Conservation (phyloP, 2,888 invertebrate genomes). For the Ectemnius lituratus region DNA sequence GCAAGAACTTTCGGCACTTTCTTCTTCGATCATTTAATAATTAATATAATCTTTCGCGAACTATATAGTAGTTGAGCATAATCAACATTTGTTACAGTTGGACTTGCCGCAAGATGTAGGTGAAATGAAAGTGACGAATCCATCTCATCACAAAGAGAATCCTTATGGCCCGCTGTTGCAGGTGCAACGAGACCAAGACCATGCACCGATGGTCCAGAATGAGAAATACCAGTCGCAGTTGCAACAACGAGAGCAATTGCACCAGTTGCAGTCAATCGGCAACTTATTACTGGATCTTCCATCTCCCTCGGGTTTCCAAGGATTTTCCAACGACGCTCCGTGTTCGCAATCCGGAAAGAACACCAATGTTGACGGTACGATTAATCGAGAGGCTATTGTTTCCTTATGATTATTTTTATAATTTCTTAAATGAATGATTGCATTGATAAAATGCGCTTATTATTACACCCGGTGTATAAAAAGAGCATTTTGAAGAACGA, state of each 20-base stretch:
- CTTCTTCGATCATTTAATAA: no score
- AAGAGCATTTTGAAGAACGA: slow-evolving; percentile 22
- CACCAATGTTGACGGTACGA: slow-evolving; percentile 50
- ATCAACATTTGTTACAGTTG: slow-evolving; percentile 51
- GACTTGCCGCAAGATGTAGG: slow-evolving; percentile 62
- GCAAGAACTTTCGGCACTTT: no score
- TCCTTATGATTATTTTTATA: slow-evolving; percentile 6
- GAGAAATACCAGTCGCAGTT: slow-evolving; percentile 45
- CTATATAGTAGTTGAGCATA: background rate
- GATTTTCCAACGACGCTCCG: slow-evolving; percentile 49
- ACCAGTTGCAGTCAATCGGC: slow-evolving; percentile 69
- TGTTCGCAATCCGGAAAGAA: slow-evolving; percentile 48
- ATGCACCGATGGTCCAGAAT: slow-evolving; percentile 31
- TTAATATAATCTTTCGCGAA: no score
- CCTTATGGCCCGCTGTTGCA: slow-evolving; percentile 51
- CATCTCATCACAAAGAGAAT: slow-evolving; percentile 45
- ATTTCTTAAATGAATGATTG: background rate
- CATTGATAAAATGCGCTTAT: background rate
- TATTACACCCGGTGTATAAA: slow-evolving; percentile 15
- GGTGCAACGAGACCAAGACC: slow-evolving; percentile 41
- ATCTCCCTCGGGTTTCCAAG: slow-evolving; percentile 50
- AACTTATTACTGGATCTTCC: slow-evolving; percentile 69
- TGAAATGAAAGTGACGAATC: slow-evolving; percentile 45
- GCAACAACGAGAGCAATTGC: slow-evolving; percentile 63
- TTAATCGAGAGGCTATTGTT: background rate